These are phyloP conservation scores for Nasonia oneida DNA, from an alignment of 2,888 invertebrate species.

Conservation along the genomic window DNA sequence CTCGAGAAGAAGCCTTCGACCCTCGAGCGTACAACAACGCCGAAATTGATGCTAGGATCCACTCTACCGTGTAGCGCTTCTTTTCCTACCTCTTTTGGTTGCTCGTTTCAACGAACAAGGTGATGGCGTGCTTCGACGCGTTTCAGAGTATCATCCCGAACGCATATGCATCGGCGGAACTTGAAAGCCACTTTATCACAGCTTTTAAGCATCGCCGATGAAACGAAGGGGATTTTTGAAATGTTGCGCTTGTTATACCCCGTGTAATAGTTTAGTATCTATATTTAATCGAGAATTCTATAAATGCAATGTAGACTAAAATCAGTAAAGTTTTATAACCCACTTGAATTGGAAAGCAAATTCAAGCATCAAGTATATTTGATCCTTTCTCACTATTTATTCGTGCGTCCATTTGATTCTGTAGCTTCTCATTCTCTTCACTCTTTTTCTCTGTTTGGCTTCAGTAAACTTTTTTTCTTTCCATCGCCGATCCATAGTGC, in stretches of 20 bases:
- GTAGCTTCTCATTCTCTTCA: neutral
- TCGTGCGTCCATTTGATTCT: constrained; percentile 29
- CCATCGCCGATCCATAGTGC: neutral
- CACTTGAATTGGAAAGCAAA: too few species aligned
- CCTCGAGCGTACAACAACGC: constrained; percentile 11
- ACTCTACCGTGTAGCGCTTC: neutral
- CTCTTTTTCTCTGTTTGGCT: neutral
- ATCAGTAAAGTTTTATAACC: too few species aligned
- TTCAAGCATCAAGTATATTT: neutral
- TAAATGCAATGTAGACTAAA: too few species aligned
- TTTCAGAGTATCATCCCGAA: neutral
- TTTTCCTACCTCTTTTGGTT: neutral
- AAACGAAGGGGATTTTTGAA: neutral
- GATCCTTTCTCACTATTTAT: constrained; percentile 33
- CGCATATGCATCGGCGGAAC: neutral
- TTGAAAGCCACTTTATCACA: neutral
- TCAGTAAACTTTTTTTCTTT: neutral
- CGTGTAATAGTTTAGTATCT: neutral
- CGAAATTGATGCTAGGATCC: constrained; percentile 7
- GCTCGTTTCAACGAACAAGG: neutral
- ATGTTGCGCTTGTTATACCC: neutral
- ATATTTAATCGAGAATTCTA: neutral
- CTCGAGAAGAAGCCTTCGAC: neutral
- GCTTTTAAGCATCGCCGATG: neutral
- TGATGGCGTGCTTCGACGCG: neutral